Conservation (phyloP, 2,113 vertebrate genomes). For the Prunella fulvescens region DNA sequence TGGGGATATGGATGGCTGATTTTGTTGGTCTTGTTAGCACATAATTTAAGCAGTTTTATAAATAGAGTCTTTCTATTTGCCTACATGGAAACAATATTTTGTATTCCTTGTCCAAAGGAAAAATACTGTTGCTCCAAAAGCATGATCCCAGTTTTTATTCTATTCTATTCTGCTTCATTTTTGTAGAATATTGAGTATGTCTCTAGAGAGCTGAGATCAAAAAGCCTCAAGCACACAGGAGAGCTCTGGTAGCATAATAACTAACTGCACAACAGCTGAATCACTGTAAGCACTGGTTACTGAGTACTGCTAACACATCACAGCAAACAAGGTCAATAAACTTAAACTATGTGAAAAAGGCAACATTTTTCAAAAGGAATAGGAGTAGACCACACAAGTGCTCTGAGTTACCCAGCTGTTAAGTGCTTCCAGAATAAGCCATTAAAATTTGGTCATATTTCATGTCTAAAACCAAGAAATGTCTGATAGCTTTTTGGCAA, state of each 20-base stretch:
- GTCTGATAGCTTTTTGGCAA: not conserved
- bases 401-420: not conserved
- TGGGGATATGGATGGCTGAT: not conserved
- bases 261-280: not conserved
- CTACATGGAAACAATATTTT: not conserved
- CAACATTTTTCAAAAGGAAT: not conserved
- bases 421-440: not conserved
- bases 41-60: not conserved
- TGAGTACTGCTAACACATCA: not conserved
- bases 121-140: not conserved
- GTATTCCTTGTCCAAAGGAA: not conserved
- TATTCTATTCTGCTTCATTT: conserved; percentile 4
- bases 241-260: not conserved
- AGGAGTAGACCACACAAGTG: not conserved
- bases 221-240: conserved; percentile 10
- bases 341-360: not conserved
- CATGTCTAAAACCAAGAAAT: not conserved
- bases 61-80: not conserved
- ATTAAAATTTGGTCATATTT: not conserved
- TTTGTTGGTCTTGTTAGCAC: not conserved
- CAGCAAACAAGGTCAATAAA: not conserved
- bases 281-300: not conserved
- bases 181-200: not conserved
- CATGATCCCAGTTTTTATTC: not conserved
- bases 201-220: conserved; percentile 32